A percentile compares a stretch with the other conserved stretches of the same genome.
Conservation (phyloP, 2,113 vertebrate species). For the Chaetodon trifascialis region DNA sequence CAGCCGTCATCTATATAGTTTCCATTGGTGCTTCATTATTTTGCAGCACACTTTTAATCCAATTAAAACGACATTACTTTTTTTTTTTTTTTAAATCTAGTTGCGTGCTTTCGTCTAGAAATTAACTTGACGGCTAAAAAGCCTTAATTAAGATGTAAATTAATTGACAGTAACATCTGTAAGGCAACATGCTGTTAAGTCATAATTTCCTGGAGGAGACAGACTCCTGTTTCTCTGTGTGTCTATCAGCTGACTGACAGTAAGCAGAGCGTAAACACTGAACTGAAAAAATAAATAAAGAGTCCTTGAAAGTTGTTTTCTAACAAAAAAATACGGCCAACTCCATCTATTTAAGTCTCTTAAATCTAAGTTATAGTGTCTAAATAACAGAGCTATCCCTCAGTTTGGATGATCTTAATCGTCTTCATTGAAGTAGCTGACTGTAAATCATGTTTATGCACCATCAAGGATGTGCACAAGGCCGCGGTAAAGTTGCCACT, state of each 20-base stretch:
- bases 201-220: slow-evolving; percentile 1
- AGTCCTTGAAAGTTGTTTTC: not conserved
- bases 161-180: slow-evolving; percentile 14
- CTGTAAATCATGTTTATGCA: no score
- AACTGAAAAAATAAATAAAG: not conserved
- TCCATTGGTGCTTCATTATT: not conserved
- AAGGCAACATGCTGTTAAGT: not conserved
- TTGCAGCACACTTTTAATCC: not conserved
- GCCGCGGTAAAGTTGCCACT: no score
- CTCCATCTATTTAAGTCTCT: no score
- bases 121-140: slow-evolving; percentile 14
- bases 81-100: not conserved
- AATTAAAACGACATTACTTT: not conserved
- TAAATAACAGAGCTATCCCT: no score
- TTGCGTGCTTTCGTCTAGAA: not conserved
- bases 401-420: no score
- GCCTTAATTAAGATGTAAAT: slow-evolving; percentile 6
- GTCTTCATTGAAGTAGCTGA: no score
- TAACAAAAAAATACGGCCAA: not conserved
- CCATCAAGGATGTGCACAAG: no score
- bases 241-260: slow-evolving; percentile 1
- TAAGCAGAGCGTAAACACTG: slow-evolving; percentile 1
- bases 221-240: not conserved
- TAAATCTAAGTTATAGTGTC: no score
- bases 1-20: not conserved